These are phyloP conservation scores for Labrus mixtus DNA, from an alignment of 2,113 vertebrate species.

Conservation along the genomic window DNA sequence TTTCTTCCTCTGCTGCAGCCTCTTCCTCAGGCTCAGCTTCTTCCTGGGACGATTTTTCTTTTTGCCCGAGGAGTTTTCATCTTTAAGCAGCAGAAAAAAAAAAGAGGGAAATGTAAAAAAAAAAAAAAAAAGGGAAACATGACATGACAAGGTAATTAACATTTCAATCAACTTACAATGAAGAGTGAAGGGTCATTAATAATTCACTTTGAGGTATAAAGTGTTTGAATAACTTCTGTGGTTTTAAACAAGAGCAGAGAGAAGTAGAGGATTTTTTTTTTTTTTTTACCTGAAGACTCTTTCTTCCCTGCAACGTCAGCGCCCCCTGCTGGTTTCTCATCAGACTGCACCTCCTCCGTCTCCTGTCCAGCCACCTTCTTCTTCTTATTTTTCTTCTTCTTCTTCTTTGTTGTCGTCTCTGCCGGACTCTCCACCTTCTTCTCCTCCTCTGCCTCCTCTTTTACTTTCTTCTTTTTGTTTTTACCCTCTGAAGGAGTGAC, in stretches of 20 bases:
- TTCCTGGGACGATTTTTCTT: constrained; percentile 48
- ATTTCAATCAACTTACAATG: too few species aligned
- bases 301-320: constrained; percentile 1
- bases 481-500: constrained; percentile 9
- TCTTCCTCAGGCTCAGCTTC: constrained; percentile 53
- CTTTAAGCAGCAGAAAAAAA: not conserved
- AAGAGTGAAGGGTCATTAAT: too few species aligned
- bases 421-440: not conserved
- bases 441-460: constrained; percentile 4
- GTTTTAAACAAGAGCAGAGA: too few species aligned
- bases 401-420: constrained; percentile 11
- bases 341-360: constrained; percentile 16
- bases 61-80: not conserved
- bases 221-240: too few species aligned
- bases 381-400: constrained; percentile 41
- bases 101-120: not conserved
- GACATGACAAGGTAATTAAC: too few species aligned
- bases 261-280: not conserved
- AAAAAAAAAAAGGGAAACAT: not conserved
- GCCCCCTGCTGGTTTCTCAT: constrained; percentile 50
- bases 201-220: too few species aligned
- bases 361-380: constrained; percentile 3
- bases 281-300: constrained; percentile 33
- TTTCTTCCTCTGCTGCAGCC: not conserved
- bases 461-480: constrained; percentile 25